A percentile compares a stretch with the other conserved stretches of the same genome.
Conservation (phyloP, 2,888 invertebrate species). For the Seladonia tumulorum region DNA sequence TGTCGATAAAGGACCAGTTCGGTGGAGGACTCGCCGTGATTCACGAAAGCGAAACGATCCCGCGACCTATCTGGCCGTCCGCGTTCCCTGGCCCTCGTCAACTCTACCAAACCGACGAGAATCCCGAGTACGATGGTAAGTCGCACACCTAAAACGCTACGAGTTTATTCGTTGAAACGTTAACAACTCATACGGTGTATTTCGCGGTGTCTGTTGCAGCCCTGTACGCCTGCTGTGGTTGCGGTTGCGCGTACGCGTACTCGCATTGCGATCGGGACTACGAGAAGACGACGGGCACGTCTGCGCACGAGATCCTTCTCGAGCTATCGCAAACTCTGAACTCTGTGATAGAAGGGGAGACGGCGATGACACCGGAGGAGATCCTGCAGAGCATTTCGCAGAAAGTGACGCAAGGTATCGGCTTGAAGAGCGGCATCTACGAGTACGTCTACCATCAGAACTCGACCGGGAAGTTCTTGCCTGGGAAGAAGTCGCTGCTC, state of each 20-base stretch:
- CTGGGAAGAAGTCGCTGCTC: slow-evolving; percentile 52
- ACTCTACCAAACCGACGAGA: slow-evolving; percentile 57
- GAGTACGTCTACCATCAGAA: slow-evolving; percentile 59
- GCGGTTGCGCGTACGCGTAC: slow-evolving; percentile 66
- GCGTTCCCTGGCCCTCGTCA: slow-evolving; percentile 49
- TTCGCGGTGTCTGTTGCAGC: slow-evolving; percentile 41
- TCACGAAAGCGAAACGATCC: slow-evolving; percentile 78
- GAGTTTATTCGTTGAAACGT: no score
- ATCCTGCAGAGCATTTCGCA: slow-evolving; percentile 77
- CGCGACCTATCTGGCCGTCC: slow-evolving; percentile 78
- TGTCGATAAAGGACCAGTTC: slow-evolving; percentile 61
- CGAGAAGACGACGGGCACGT: slow-evolving; percentile 51
- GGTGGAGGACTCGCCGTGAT: slow-evolving; percentile 74
- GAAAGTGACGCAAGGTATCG: slow-evolving; percentile 73
- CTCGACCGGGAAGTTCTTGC: slow-evolving; percentile 56
- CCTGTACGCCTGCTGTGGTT: slow-evolving; percentile 71
- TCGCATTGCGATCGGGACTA: slow-evolving; percentile 61
- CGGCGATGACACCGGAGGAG: slow-evolving; percentile 74
- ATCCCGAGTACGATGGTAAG: slow-evolving; percentile 63
- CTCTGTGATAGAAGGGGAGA: slow-evolving; percentile 78
- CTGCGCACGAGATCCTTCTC: slow-evolving; percentile 75
- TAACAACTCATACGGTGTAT: not conserved
- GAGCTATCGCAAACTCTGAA: slow-evolving; percentile 78
- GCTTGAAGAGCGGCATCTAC: slow-evolving; percentile 51
- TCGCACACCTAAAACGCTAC: not conserved